Conservation (phyloP, 2,888 invertebrate species). For the Apamea epomidion region DNA sequence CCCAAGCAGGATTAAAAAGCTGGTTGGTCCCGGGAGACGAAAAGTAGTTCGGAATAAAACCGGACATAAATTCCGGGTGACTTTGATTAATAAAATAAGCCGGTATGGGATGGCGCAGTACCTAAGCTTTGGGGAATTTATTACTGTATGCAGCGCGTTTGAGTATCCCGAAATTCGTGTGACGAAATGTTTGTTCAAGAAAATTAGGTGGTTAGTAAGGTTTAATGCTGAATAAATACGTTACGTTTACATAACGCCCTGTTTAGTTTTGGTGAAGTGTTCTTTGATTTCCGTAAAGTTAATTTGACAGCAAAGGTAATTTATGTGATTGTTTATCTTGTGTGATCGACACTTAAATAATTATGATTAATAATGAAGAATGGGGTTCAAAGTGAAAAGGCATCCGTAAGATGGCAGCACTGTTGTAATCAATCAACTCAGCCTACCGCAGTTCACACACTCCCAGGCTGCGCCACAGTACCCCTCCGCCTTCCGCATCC, state of each 20-base stretch:
- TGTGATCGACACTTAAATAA: background rate
- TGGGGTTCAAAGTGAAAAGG: background rate
- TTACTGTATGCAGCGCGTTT: slow-evolving; percentile 20
- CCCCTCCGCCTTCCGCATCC: too few relatives aligned
- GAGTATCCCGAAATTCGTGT: slow-evolving; percentile 13
- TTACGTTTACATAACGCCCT: background rate
- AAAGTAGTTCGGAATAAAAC: slow-evolving; percentile 58
- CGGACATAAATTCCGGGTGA: slow-evolving; percentile 56
- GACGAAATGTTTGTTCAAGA: slow-evolving; percentile 11
- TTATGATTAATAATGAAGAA: background rate
- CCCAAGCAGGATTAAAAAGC: slow-evolving; percentile 46
- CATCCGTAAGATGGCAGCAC: background rate
- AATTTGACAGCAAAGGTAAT: background rate
- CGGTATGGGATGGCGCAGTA: slow-evolving; percentile 24
- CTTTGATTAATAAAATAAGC: slow-evolving; percentile 64
- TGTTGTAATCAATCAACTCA: background rate
- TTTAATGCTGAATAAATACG: background rate
- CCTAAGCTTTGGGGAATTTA: slow-evolving; percentile 38
- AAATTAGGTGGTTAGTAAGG: background rate
- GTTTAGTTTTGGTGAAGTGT: background rate
- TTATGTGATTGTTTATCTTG: background rate
- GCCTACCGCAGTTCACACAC: too few relatives aligned
- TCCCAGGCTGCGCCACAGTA: too few relatives aligned
- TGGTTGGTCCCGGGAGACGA: slow-evolving; percentile 31
- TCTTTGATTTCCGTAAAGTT: background rate